Evolutionary conservation across 2,888 invertebrate species (phyloP).

Genomic region (Dolichopus griseipennis): DNA sequence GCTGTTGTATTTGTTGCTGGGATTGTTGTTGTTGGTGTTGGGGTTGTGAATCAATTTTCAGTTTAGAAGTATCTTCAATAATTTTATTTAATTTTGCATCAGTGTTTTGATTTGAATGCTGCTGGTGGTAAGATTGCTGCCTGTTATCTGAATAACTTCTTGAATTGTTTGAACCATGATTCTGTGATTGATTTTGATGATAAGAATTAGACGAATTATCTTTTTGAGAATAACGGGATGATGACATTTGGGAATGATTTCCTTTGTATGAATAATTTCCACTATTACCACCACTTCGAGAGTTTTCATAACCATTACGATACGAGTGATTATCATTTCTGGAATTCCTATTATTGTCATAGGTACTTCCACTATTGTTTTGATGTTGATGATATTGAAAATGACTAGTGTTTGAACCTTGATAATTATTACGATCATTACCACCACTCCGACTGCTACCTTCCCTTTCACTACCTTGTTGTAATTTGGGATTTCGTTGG

Average conservation of each 20-base stretch:
- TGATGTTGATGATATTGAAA: conserved; percentile 15
- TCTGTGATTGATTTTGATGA: conserved; percentile 18
- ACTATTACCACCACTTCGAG: conserved; percentile 12
- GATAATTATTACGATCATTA: conserved; percentile 11
- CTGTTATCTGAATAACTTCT: conserved; percentile 7
- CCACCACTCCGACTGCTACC: conserved; percentile 22
- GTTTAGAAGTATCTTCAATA: conserved; percentile 31
- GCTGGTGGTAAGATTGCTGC: background rate
- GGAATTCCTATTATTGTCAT: conserved; percentile 15
- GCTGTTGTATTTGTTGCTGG: conserved; percentile 27
- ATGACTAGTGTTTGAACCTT: conserved; percentile 9
- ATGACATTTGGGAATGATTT: conserved; percentile 19
- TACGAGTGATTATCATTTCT: conserved; percentile 17
- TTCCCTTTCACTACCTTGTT: conserved; percentile 18
- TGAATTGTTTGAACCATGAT: conserved; percentile 17
- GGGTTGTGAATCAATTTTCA: conserved; percentile 26
- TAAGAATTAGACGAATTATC: conserved; percentile 11
- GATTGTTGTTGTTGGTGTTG: conserved; percentile 25
- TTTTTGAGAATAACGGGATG: conserved; percentile 21
- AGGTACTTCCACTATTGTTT: conserved; percentile 14
- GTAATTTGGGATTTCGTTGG: conserved; percentile 19
- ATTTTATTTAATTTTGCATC: conserved; percentile 27
- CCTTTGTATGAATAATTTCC: background rate
- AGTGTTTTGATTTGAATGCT: conserved; percentile 34
- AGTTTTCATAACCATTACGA: conserved; percentile 19